Conservation (phyloP, 92 coral and sea anemone genomes). For the Bergia puertoricense region DNA sequence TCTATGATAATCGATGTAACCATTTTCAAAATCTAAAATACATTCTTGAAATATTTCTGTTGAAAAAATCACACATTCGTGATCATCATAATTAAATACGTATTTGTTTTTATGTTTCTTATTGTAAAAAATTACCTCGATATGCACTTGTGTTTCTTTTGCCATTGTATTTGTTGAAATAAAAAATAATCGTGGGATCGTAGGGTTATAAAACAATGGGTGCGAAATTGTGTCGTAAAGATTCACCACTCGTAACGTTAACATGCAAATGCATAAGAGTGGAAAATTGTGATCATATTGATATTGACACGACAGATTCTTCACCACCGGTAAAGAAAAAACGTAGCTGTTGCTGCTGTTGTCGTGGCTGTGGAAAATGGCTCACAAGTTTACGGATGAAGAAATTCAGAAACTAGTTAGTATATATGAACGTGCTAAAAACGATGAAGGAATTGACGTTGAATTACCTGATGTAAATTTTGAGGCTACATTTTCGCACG, state of each 20-base stretch:
- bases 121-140: not conserved
- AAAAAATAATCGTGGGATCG: slow-evolving; percentile 9
- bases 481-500: not conserved
- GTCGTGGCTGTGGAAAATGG: not conserved
- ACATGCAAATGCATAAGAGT: not conserved
- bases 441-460: not conserved
- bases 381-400: not conserved
- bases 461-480: not conserved
- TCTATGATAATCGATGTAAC: not conserved
- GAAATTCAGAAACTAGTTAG: not conserved
- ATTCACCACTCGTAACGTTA: not conserved
- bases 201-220: slow-evolving; percentile 1
- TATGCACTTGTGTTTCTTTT: not conserved
- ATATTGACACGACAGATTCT: not conserved
- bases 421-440: not conserved
- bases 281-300: not conserved
- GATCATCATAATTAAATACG: slow-evolving; percentile 2
- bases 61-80: not conserved
- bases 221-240: not conserved
- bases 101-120: not conserved
- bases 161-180: slow-evolving; percentile 2
- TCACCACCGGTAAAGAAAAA: not conserved
- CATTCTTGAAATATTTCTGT: not conserved
- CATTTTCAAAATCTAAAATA: not conserved
- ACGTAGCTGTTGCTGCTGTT: not conserved